Evolutionary conservation across 2,797 vertebrate species (phyloP).

Genomic region (Emys orbicularis): DNA sequence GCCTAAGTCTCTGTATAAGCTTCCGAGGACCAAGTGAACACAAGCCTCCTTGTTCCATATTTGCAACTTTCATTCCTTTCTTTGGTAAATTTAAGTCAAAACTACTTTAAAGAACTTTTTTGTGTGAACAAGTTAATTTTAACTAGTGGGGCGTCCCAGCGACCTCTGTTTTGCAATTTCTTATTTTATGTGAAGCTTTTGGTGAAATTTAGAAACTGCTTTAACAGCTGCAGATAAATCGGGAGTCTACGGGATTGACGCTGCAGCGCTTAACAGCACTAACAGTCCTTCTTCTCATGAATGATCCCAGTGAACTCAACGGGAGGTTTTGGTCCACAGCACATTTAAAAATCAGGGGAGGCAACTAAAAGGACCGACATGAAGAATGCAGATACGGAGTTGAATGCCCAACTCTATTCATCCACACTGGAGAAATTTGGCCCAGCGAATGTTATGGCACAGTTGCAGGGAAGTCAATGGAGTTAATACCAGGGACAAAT

Average conservation of each 20-base stretch:
- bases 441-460: neutral
- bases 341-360: neutral
- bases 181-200: constrained; percentile 52
- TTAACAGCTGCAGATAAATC: constrained; percentile 34
- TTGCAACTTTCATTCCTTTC: neutral
- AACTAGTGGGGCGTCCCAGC: constrained; percentile 31
- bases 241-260: neutral
- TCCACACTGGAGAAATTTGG: neutral
- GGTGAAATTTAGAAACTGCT: constrained; percentile 43
- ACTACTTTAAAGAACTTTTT: neutral
- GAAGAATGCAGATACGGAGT: rapidly evolving
- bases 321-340: neutral
- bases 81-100: neutral
- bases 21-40: neutral
- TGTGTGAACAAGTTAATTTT: neutral
- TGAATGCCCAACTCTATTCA: rapidly evolving
- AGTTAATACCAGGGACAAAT: neutral
- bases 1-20: neutral
- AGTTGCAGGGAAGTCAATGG: neutral
- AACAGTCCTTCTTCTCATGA: neutral
- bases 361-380: neutral
- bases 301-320: neutral
- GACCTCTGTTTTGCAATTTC: constrained; percentile 40
- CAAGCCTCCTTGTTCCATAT: neutral
- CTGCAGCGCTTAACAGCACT: rapidly evolving